Percentiles rank a stretch among this genome's conserved stretches.
phyloP scores from a whole-genome alignment of 2,888 invertebrate species.

The Sarcophaga subvicina region DNA sequence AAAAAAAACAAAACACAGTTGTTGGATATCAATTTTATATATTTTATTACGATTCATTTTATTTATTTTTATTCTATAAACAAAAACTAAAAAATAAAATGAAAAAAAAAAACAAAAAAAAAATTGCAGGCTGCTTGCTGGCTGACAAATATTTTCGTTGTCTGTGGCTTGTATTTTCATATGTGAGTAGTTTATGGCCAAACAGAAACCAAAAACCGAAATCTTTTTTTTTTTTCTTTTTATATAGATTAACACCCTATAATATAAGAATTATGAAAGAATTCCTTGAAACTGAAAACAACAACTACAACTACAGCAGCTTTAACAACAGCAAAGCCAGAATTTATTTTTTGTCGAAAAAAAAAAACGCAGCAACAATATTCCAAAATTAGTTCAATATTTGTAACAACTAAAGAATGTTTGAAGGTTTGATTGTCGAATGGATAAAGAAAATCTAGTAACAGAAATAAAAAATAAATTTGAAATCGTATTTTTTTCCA shows the following conservation, averaged over 20 bases:
- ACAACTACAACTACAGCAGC: slow-evolving; percentile 11
- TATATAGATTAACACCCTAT: slow-evolving; percentile 62
- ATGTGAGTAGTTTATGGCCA: slow-evolving; percentile 57
- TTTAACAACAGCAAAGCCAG: not conserved
- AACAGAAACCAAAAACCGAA: slow-evolving; percentile 41
- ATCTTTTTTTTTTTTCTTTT: not conserved
- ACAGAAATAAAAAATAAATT: not conserved
- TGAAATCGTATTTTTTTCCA: slow-evolving; percentile 30
- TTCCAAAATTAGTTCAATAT: slow-evolving; percentile 64
- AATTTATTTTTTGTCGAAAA: not conserved
- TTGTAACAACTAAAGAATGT: slow-evolving; percentile 63
- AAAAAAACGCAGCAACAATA: not conserved
- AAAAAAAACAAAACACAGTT: slow-evolving; percentile 54
- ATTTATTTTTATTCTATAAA: not conserved
- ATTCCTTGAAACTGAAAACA: slow-evolving; percentile 56
- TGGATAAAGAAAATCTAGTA: slow-evolving; percentile 55
- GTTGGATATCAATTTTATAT: slow-evolving; percentile 66
- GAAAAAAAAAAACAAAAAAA: not conserved
- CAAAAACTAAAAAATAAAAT: not conserved
- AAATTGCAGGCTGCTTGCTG: slow-evolving; percentile 53
- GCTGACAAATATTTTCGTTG: slow-evolving; percentile 65
- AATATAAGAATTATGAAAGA: slow-evolving; percentile 64
- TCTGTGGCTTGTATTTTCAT: not conserved
- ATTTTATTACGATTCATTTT: not conserved
- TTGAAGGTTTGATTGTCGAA: slow-evolving; percentile 63